Evolutionary conservation across 2,888 invertebrate species (phyloP).

Genomic region (Eledona agricola): DNA sequence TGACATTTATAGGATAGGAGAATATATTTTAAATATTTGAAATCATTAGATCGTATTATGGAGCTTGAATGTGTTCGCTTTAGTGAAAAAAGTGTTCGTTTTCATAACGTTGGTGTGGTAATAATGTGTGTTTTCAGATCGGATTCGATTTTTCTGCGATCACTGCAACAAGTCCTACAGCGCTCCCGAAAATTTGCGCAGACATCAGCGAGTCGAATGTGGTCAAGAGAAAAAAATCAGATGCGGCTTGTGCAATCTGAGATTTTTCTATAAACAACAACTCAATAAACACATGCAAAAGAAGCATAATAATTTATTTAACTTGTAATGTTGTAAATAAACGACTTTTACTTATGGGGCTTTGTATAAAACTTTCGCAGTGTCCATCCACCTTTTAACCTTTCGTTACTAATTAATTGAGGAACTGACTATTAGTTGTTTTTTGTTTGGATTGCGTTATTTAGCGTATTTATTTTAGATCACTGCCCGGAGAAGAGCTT

Average conservation of each 20-base stretch:
- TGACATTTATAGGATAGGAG: too few species aligned
- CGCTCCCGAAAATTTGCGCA: constrained; percentile 62
- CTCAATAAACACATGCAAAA: constrained; percentile 25
- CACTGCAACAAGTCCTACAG: constrained; percentile 45
- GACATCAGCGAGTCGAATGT: constrained; percentile 39
- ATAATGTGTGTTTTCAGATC: constrained; percentile 23
- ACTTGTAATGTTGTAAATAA: constrained; percentile 2
- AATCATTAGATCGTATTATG: too few species aligned
- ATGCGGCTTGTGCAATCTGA: constrained; percentile 36
- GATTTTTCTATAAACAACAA: constrained; percentile 40
- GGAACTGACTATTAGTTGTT: neutral
- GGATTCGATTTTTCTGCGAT: constrained; percentile 35
- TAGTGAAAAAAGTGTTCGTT: neutral
- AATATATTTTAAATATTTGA: too few species aligned
- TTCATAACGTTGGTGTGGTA: neutral
- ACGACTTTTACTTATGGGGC: neutral
- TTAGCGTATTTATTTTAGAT: constrained; percentile 26
- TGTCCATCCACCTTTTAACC: too few species aligned
- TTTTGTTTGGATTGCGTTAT: neutral
- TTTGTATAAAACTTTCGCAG: neutral
- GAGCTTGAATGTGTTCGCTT: too few species aligned
- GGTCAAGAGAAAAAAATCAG: constrained; percentile 39
- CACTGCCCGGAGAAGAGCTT: constrained; percentile 11
- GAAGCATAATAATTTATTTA: constrained; percentile 7
- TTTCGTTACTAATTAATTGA: constrained; percentile 1